Conservation (phyloP, 2,113 vertebrate genomes). For the Pseudorasbora parva region DNA sequence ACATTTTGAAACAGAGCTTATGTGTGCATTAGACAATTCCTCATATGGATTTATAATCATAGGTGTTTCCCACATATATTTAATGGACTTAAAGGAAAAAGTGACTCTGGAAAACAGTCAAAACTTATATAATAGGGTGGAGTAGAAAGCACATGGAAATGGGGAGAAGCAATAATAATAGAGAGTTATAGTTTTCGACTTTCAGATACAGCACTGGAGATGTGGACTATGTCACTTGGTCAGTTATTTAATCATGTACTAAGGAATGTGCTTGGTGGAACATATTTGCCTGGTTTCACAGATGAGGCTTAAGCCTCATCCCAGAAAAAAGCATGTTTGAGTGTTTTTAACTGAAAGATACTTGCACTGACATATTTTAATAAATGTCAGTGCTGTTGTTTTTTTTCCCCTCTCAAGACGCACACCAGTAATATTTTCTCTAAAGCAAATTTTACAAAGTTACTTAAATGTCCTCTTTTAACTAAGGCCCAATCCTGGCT, state of each 20-base stretch:
- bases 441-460: too few species aligned
- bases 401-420: too few species aligned
- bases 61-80: slow-evolving; percentile 41
- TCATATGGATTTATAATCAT: slow-evolving; percentile 39
- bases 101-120: not conserved
- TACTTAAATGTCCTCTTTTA: too few species aligned
- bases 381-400: too few species aligned
- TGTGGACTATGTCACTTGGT: slow-evolving; percentile 16
- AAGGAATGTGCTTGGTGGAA: not conserved
- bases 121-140: slow-evolving; percentile 37
- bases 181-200: slow-evolving; percentile 5
- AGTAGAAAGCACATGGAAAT: slow-evolving; percentile 12
- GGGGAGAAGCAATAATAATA: not conserved
- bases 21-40: slow-evolving; percentile 4
- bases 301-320: too few species aligned
- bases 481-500: too few species aligned
- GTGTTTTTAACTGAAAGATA: too few species aligned
- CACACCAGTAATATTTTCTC: too few species aligned
- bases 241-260: not conserved
- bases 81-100: slow-evolving; percentile 28
- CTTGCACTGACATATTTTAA: too few species aligned
- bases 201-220: not conserved
- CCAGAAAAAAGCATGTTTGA: too few species aligned
- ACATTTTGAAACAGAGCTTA: not conserved
- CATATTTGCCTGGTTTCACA: too few species aligned